phyloP scores from a whole-genome alignment of 1,140 invertebrate genomes.

The Calosoma granatense region DNA sequence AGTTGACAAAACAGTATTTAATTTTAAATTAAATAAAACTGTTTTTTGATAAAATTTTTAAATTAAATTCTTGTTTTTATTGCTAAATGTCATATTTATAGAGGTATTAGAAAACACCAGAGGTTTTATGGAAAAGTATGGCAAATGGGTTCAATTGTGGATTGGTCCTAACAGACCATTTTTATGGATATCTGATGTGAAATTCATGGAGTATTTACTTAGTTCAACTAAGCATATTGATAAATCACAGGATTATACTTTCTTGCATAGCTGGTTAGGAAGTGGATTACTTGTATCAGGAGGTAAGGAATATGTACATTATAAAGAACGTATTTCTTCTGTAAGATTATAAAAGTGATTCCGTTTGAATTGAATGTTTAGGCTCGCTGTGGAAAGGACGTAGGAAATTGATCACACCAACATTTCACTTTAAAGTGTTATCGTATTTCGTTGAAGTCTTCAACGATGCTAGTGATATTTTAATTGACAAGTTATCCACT shows the following conservation, averaged over 20 bases:
- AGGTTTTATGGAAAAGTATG: background rate
- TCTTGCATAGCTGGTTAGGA: constrained; percentile 69
- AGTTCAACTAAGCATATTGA: constrained; percentile 58
- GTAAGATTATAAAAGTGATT: constrained; percentile 56
- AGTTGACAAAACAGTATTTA: background rate
- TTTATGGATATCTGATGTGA: constrained; percentile 16
- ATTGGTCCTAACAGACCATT: background rate
- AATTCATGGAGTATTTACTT: constrained; percentile 41
- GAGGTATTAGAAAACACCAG: background rate
- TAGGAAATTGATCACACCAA: constrained; percentile 65
- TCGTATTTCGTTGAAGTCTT: constrained; percentile 64
- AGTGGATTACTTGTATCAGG: constrained; percentile 59
- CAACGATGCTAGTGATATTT: constrained; percentile 51
- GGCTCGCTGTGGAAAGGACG: constrained; percentile 54
- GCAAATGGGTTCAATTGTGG: background rate
- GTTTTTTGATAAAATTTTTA: background rate
- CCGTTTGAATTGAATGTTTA: constrained; percentile 47
- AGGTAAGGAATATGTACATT: constrained; percentile 27
- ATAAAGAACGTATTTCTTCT: constrained; percentile 33
- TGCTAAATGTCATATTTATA: too few relatives aligned
- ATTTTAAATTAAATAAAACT: background rate
- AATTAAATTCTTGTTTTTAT: too few relatives aligned
- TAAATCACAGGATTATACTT: constrained; percentile 63
- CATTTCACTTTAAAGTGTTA: constrained; percentile 77
- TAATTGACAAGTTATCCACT: constrained; percentile 44